Conservation (phyloP, 2,113 vertebrate species). For the Misgurnus anguillicaudatus region DNA sequence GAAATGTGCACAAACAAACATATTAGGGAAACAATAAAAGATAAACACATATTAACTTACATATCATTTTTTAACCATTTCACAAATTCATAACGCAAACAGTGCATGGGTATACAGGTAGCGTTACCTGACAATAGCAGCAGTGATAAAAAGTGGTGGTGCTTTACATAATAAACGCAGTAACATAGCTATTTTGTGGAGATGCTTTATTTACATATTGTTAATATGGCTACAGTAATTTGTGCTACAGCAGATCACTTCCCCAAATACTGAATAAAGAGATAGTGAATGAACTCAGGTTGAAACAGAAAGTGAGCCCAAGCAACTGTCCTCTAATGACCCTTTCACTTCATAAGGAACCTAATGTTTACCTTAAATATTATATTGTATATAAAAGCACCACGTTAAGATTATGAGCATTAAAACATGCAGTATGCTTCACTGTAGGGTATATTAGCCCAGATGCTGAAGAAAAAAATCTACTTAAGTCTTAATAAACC, state of each 20-base stretch:
- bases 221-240: not conserved
- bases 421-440: not conserved
- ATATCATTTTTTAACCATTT: not conserved
- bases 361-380: not conserved
- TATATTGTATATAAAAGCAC: not conserved
- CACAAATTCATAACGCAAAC: not conserved
- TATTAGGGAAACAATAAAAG: not conserved
- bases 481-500: not conserved
- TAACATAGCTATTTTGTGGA: not conserved
- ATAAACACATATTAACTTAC: not conserved
- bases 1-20: constrained; percentile 63
- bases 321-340: constrained; percentile 3
- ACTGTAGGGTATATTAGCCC: not conserved
- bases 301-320: constrained; percentile 2
- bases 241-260: not conserved
- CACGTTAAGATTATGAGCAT: not conserved
- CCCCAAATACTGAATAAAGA: not conserved
- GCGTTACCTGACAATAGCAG: not conserved
- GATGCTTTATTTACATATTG: not conserved
- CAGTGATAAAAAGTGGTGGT: too few species aligned
- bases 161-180: too few species aligned
- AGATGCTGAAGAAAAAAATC: not conserved
- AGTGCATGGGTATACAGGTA: not conserved
- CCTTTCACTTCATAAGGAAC: not conserved
- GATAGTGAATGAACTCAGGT: not conserved